These are phyloP conservation scores for Pomacea maculata DNA, from an alignment of 1,140 invertebrate species.

Conservation along the genomic window DNA sequence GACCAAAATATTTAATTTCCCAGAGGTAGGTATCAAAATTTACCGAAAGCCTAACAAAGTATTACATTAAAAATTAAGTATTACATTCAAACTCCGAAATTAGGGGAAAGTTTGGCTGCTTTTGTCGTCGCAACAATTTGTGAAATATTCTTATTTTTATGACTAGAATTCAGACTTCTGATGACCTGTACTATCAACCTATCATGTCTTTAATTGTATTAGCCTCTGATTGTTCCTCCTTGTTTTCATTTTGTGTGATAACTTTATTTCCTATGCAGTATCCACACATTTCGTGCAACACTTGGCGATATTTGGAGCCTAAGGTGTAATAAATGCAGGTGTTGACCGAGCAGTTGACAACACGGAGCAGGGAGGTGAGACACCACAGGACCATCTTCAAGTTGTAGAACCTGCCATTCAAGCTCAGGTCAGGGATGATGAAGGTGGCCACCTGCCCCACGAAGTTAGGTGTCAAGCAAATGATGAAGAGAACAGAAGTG, in stretches of 20 bases:
- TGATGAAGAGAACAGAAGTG: conserved; percentile 13
- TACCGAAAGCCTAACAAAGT: too few species aligned
- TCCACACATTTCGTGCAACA: not conserved
- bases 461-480: conserved; percentile 9
- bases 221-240: not conserved
- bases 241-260: not conserved
- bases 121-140: too few species aligned
- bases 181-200: too few species aligned
- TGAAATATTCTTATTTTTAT: too few species aligned
- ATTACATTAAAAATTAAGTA: too few species aligned
- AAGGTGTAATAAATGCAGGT: conserved; percentile 9
- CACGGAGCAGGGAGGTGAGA: not conserved
- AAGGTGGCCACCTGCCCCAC: not conserved
- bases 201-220: not conserved
- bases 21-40: too few species aligned
- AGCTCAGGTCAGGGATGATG: not conserved
- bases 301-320: not conserved
- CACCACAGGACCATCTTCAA: not conserved
- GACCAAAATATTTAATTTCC: too few species aligned
- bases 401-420: not conserved
- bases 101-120: too few species aligned
- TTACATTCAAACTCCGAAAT: too few species aligned
- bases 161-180: too few species aligned
- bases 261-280: not conserved
- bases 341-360: conserved; percentile 16